Base-by-base conservation (phyloP, 2,888 invertebrate species). In the Epicampocera succincta region DNA sequence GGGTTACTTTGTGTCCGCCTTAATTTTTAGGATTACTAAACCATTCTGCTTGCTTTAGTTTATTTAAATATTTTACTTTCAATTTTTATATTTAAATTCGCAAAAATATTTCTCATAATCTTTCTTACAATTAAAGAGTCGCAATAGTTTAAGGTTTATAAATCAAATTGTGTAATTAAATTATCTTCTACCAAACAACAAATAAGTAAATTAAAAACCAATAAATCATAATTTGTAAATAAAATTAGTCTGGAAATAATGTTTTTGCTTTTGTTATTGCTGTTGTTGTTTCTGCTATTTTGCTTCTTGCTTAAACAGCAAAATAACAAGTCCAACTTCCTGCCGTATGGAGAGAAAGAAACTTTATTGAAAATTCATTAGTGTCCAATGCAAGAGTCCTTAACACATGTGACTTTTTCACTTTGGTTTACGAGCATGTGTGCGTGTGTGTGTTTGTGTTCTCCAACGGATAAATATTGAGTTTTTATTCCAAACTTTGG, bases 281-380 rank as follows among this genome's bases (percentile, higher is more conserved):
- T 48, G 2, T 56, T n/a, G n/a, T 21, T 58, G 25, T 29, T 19
- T 29, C 6, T 58, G 4, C 33, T 48, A 1, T 56, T 66, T 4
- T 42, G 25, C 12, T 48, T 68, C 9, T 8, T 15, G 40, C 40
- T 60, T 50, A 48, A 42, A 19, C 19, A 58, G 42, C 17, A 46
- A 61, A 65, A 48, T 15, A 44, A 54, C 50, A 65, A 66, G 44
- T n/a, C 1, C 17, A 56, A 56, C 61, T 69, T 74, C 48, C 56
- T 48, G 63, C 61, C 48, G 58, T 48, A 48, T 48, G 56, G 1
- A 33, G 3, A 33, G 6, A 63, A 9, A 63, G 33, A 69, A 76
- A 76, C 85, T 88, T 87, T 84, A 88, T 88, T 86, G 87, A 87
- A 88, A 87, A 87, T 89, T 89, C 88, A 88, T 88, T 88, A 88